These are phyloP conservation scores for Rutilus rutilus DNA, from an alignment of 2,113 vertebrate species.

Conservation along the genomic window DNA sequence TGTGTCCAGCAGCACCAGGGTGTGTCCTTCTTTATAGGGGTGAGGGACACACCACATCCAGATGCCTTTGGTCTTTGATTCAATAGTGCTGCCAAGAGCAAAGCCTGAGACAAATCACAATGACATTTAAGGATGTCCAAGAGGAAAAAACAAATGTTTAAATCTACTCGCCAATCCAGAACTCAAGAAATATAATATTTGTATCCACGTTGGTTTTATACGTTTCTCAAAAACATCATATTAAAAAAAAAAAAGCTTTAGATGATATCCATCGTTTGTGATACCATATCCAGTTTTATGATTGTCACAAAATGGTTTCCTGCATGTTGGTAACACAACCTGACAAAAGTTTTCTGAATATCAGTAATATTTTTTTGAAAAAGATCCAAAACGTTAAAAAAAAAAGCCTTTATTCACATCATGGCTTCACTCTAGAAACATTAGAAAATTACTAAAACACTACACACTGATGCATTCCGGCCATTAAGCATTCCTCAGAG, in stretches of 20 bases:
- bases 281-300: background rate
- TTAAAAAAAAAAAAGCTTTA: background rate
- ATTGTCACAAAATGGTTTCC: background rate
- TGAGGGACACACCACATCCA: slow-evolving; percentile 70
- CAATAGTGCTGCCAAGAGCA: slow-evolving; percentile 62
- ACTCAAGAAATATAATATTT: background rate
- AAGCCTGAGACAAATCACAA: slow-evolving; percentile 45
- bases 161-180: background rate
- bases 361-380: background rate
- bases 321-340: background rate
- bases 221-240: background rate
- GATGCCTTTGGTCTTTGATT: slow-evolving; percentile 70
- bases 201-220: background rate
- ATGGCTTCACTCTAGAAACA: too few species aligned
- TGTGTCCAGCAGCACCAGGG: slow-evolving; percentile 56
- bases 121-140: background rate
- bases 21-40: slow-evolving; percentile 34
- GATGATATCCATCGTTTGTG: background rate
- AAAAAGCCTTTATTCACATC: too few species aligned
- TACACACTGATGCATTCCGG: too few species aligned
- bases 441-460: too few species aligned
- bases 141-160: background rate
- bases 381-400: too few species aligned
- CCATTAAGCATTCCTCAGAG: too few species aligned
- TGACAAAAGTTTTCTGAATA: background rate